Evolutionary conservation across 2,113 vertebrate species (phyloP).

Genomic region (Leiothrix lutea): DNA sequence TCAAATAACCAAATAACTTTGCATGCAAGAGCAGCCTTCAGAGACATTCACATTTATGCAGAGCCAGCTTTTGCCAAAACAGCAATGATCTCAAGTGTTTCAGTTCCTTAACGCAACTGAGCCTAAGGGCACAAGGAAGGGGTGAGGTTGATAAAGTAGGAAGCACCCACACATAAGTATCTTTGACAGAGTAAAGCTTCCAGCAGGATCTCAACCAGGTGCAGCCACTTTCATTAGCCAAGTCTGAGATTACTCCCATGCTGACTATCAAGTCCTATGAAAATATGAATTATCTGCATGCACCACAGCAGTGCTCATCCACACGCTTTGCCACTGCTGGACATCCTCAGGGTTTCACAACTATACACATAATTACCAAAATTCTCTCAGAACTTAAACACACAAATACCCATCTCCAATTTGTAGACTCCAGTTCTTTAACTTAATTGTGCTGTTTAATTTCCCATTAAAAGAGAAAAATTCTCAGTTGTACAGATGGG

Average conservation of each 20-base stretch:
- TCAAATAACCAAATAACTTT: not conserved
- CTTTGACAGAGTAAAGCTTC: constrained; percentile 32
- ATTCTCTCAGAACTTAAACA: not conserved
- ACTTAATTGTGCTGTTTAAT: not conserved
- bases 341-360: not conserved
- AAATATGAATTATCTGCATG: constrained; percentile 21
- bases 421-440: not conserved
- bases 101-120: not conserved
- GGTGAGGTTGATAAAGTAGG: not conserved
- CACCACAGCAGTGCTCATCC: not conserved
- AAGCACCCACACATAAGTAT: not conserved
- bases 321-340: not conserved
- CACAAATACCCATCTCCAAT: not conserved
- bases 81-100: not conserved
- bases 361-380: not conserved
- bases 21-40: not conserved
- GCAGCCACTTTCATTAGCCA: constrained; percentile 47
- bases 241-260: constrained; percentile 36
- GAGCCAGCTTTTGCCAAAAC: not conserved
- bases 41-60: not conserved
- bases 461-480: not conserved
- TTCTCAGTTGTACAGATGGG: not conserved
- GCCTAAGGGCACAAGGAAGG: not conserved
- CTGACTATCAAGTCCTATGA: constrained; percentile 13
- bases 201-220: constrained; percentile 46